Conservation (phyloP, 2,797 vertebrate species). For the Hoplostethus mediterraneus region DNA sequence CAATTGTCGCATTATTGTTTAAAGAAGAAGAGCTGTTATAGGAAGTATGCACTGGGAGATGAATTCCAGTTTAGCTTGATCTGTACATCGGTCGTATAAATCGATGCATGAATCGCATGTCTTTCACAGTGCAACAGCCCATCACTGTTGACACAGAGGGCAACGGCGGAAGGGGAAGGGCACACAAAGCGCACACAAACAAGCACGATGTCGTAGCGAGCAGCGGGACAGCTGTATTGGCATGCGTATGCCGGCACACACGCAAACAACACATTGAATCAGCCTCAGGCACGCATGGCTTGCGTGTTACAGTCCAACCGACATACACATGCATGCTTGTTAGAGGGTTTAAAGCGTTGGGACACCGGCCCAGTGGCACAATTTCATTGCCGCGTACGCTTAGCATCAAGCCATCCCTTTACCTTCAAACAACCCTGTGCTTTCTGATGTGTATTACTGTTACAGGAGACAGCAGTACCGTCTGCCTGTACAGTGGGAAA, state of each 20-base stretch:
- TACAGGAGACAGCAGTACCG: slow-evolving; percentile 6
- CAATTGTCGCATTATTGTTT: background rate
- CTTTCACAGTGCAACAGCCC: slow-evolving; percentile 12
- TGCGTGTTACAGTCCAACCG: slow-evolving; percentile 42
- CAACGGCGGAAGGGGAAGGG: background rate
- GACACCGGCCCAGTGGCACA: slow-evolving; percentile 66
- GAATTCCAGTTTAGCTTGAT: background rate
- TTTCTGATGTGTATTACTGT: slow-evolving; percentile 9
- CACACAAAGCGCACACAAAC: slow-evolving; percentile 9
- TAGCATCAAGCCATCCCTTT: slow-evolving; percentile 58
- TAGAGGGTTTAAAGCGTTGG: slow-evolving; percentile 38
- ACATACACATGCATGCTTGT: slow-evolving; percentile 40
- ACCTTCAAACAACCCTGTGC: slow-evolving; percentile 44
- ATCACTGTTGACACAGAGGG: slow-evolving; percentile 29
- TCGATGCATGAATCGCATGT: slow-evolving; percentile 5
- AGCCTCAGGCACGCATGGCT: slow-evolving; percentile 37
- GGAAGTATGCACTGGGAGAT: background rate
- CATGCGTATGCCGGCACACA: slow-evolving; percentile 15
- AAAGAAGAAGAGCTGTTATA: background rate
- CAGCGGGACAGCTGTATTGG: slow-evolving; percentile 2
- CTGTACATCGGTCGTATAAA: background rate
- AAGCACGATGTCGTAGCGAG: background rate
- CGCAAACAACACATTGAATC: slow-evolving; percentile 19
- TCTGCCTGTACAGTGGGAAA: background rate
- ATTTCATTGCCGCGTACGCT: slow-evolving; percentile 59